A percentile compares a stretch with the other conserved stretches of the same genome.
These are phyloP conservation scores for Natrix natrix DNA, from an alignment of 2,797 vertebrate genomes.

Conservation along the genomic window DNA sequence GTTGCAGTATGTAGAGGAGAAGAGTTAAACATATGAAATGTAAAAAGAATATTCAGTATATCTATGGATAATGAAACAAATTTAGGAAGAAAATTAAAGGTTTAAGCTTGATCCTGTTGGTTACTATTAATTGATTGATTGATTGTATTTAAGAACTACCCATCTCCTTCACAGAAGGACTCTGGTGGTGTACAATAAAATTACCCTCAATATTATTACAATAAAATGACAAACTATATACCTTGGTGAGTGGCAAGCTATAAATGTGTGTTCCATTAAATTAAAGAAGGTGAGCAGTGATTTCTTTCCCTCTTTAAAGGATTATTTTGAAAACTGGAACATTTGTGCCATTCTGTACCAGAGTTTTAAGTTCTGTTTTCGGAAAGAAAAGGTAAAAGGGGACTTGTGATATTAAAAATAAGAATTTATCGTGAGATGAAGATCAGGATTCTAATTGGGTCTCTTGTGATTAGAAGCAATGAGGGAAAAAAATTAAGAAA, in stretches of 20 bases:
- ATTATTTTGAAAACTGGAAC: slow-evolving; percentile 60
- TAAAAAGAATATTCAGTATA: not conserved
- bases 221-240: not conserved
- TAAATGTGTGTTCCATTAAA: slow-evolving; percentile 64
- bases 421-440: slow-evolving; percentile 69
- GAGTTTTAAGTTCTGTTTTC: slow-evolving; percentile 68
- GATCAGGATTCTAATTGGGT: slow-evolving; percentile 69
- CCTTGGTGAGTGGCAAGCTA: slow-evolving; percentile 45
- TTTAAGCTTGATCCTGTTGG: slow-evolving; percentile 5
- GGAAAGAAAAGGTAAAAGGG: slow-evolving; percentile 73
- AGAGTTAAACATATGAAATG: not conserved
- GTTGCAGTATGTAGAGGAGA: not conserved
- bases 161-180: not conserved
- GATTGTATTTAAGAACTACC: not conserved
- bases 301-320: slow-evolving; percentile 16
- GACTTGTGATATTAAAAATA: slow-evolving; percentile 70
- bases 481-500: slow-evolving; percentile 72
- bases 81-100: not conserved
- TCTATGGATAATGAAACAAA: not conserved
- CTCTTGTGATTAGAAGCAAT: slow-evolving; percentile 70
- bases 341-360: slow-evolving; percentile 59
- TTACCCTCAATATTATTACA: not conserved
- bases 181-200: not conserved
- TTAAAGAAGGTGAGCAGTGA: slow-evolving; percentile 55
- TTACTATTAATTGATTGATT: not conserved